Evolutionary conservation across 1,140 invertebrate species (phyloP), one percentile per base, ranked within the genome.

Genomic region (Oryctes rhinoceros): DNA sequence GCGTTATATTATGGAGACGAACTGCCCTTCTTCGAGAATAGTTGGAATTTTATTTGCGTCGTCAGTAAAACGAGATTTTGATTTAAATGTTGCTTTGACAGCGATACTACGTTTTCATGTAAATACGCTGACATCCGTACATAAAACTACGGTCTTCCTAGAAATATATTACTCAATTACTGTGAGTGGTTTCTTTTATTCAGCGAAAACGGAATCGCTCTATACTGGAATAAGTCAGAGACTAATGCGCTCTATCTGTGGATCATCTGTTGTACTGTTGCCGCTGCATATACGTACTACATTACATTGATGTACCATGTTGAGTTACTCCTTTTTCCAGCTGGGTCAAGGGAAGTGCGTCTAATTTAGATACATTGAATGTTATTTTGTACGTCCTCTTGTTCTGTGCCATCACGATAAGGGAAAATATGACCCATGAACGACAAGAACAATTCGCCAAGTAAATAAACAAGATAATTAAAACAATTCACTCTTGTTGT

Each of bases 101-200:
- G 39, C 5, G 39, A 44, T 44, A 44, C 39, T 44, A 44, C 39
- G 53, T 20, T 62, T 62, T 2, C 53, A 62, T 62, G 20, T 62
- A 62, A 6, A 62, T 62, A 20, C 20, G 20, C 53, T 62, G 15
- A 62, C 53, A 62, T 62, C 20, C 53, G 53, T 62, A 5, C 53
- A 62, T 62, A 20, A 62, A 62, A 20, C 53, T 62, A 20, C 15
- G 15, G 53, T 1, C 20, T 62, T 62, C 20, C 53, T 62, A 5
- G 15, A 62, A 62, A 62, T 62, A 62, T 62, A 62, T 62, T 62
- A 62, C 53, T 62, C 53, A 62, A 62, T 62, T 62, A 62, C 53
- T 18, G 15, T 62, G 20, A 62, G 53, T 62, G 53, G 53, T 62
- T 62, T 62, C 15, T 62, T 62, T 62, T 62, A 62, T 62, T 62